Conservation (phyloP, 2,113 vertebrate genomes). For the Cebus imitator region DNA sequence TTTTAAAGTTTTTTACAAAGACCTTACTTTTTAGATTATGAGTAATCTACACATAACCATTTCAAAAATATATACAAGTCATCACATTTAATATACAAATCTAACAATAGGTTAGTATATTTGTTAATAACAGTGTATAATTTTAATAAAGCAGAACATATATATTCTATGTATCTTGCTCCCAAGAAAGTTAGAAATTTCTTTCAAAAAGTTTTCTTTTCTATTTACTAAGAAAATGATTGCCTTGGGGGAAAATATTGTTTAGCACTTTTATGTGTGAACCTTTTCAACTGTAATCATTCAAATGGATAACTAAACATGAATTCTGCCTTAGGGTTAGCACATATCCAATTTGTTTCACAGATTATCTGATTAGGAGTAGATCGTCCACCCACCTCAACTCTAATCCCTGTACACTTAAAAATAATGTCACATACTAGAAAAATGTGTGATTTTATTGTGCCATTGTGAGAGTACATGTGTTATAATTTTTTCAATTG, state of each 20-base stretch:
- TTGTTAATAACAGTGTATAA: neutral
- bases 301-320: conserved; percentile 19
- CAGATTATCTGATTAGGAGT: conserved; percentile 49
- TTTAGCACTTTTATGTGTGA: conserved; percentile 14
- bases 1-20: neutral
- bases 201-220: neutral
- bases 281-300: conserved; percentile 60
- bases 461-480: neutral
- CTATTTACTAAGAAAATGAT: conserved; percentile 23
- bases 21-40: neutral
- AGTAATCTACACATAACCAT: neutral
- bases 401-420: conserved; percentile 45
- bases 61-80: neutral
- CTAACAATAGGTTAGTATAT: neutral
- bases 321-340: conserved; percentile 40
- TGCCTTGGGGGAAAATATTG: neutral
- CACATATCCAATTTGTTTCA: conserved; percentile 48
- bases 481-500: neutral
- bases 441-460: neutral
- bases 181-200: neutral
- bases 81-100: neutral
- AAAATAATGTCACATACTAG: conserved; percentile 39
- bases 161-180: neutral
- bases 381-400: conserved; percentile 11
- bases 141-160: neutral